Base-by-base conservation (phyloP, 2,888 invertebrate genomes). In the Kryphioiulus occultus region DNA sequence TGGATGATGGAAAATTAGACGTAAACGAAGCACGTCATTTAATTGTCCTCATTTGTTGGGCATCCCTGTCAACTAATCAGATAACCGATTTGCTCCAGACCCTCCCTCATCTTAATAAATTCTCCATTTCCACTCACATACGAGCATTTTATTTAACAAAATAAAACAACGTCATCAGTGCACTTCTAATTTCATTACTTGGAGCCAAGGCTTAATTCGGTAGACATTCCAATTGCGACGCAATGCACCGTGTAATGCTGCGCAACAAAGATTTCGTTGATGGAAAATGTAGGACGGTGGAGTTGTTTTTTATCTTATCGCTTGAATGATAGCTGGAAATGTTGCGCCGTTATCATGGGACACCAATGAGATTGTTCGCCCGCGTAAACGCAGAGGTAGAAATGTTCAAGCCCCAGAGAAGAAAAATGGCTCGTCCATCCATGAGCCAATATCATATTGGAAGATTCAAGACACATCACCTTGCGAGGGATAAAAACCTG, bases 181-280 rank as follows among this genome's bases (percentile, higher is more conserved):
- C 78, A 15, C 12, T 78, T 78, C 22, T 30, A 30, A 78, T 78
- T 78, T 15, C 30, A 78, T 78, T 30, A 78, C 30, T 78, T 30
- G 12, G 15, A 12, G 26, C 17, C 15, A 78, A 30, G 78, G 26
- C 30, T 30, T 44, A 15, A 44, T 44, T 78, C 26, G 30, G 17
- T 78, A 30, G 78, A 30, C 78, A 0, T 30, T 78, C 17, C 30
- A 10, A 30, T 78, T 78, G 26, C 12, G 15, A 30, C 26, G 78
- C 15, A 78, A 78, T 78, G 78, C 30, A 78, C 78, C 30, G 30
- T 30, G 78, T 78, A 78, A 78, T 78, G 78, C 78, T 78, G 78
- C 78, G 30, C 78, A 78, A 78, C 78, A 78, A 26, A 78, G 26
- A 78, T 78, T 78, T 78, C 15, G 12, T 30, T 7, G 78, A 78